Conservation (phyloP, 2,888 invertebrate genomes). For the Auanema freiburgensis region DNA sequence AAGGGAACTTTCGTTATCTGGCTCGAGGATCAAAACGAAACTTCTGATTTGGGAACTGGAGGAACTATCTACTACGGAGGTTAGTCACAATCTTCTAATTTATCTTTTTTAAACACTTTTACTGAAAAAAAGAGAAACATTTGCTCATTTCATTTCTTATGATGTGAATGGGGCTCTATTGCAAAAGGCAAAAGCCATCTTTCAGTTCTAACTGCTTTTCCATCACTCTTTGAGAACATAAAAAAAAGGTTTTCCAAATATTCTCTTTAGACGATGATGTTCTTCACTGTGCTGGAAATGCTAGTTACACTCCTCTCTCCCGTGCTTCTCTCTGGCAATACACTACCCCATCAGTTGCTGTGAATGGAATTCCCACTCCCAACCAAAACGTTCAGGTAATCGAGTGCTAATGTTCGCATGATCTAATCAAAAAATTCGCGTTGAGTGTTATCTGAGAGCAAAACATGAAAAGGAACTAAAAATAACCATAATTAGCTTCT, state of each 20-base stretch:
- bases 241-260: neutral
- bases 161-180: neutral
- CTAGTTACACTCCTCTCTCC: slow-evolving; percentile 5
- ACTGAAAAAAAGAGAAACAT: too few relatives aligned
- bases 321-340: slow-evolving; percentile 10
- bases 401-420: too few relatives aligned
- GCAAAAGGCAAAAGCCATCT: too few relatives aligned
- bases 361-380: neutral
- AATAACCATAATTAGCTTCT: too few relatives aligned
- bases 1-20: slow-evolving; percentile 9
- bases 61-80: slow-evolving; percentile 24
- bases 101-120: neutral
- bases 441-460: too few relatives aligned
- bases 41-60: slow-evolving; percentile 16
- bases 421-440: too few relatives aligned
- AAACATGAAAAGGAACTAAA: too few relatives aligned
- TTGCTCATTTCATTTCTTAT: neutral
- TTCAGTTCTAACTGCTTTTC: neutral
- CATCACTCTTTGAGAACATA: too few relatives aligned
- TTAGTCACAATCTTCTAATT: neutral
- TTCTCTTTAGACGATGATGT: slow-evolving; percentile 14
- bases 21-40: slow-evolving; percentile 18
- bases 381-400: neutral
- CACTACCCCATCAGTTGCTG: slow-evolving; percentile 8
- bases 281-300: slow-evolving; percentile 10